A percentile compares a stretch with the other conserved stretches of the same genome.
Conservation (phyloP, 1,140 invertebrate species). For the Heterodera schachtii region DNA sequence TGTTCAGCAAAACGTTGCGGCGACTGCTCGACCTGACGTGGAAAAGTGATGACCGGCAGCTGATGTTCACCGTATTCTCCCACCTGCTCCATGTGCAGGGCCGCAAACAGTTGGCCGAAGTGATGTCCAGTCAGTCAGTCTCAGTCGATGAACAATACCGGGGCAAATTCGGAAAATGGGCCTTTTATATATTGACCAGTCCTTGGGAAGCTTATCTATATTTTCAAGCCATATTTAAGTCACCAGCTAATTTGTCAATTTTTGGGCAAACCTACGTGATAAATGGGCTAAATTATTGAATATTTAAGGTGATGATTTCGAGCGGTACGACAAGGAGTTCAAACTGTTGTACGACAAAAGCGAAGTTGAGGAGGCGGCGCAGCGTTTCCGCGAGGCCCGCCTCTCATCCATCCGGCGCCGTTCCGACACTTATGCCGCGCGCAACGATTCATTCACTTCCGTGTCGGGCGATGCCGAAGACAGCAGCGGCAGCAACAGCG, state of each 20-base stretch:
- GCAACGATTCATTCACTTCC: constrained; percentile 26
- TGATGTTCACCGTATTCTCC: not conserved
- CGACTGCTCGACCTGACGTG: constrained; percentile 15
- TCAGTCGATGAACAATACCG: constrained; percentile 2
- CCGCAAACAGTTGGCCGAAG: not conserved
- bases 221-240: too few species aligned
- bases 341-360: constrained; percentile 4
- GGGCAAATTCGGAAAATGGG: not conserved
- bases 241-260: too few species aligned
- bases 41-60: constrained; percentile 1
- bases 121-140: constrained; percentile 7
- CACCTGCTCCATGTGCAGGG: not conserved
- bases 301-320: constrained; percentile 15
- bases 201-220: too few species aligned
- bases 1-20: constrained; percentile 13
- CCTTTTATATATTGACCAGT: too few species aligned
- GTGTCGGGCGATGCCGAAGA: not conserved
- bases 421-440: not conserved
- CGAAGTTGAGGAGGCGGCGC: constrained; percentile 17
- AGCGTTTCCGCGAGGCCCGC: constrained; percentile 6
- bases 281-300: too few species aligned
- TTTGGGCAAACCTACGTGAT: too few species aligned
- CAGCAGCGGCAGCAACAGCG: not conserved
- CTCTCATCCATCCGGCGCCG: constrained; percentile 28
- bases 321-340: constrained; percentile 8